Evolutionary conservation across 2,113 vertebrate species (phyloP).

Genomic region (Mandrillus leucophaeus): DNA sequence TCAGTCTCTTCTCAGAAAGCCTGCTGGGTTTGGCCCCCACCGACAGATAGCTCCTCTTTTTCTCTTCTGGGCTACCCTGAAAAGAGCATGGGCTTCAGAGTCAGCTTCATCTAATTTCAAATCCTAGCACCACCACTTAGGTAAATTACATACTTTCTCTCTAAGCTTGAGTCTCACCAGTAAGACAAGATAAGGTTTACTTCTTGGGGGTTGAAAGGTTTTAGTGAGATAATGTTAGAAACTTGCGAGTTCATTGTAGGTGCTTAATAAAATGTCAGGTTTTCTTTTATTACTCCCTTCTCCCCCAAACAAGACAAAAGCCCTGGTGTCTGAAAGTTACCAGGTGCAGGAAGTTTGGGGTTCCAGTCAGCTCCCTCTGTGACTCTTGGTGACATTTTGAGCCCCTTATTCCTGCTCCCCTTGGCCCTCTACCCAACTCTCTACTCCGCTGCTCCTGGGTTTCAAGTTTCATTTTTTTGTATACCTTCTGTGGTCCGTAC

Average conservation of each 20-base stretch:
- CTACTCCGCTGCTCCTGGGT: background rate
- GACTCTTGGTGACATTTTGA: background rate
- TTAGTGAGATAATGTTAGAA: conserved; percentile 36
- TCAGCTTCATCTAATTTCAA: background rate
- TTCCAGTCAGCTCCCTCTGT: background rate
- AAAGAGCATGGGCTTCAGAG: background rate
- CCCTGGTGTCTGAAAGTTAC: conserved; percentile 37
- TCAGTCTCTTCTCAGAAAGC: conserved; percentile 5
- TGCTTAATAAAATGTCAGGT: conserved; percentile 35
- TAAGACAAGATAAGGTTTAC: background rate
- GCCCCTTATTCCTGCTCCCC: background rate
- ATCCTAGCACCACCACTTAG: background rate
- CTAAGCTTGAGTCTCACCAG: background rate
- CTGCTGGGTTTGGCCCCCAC: background rate
- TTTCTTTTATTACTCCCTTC: background rate
- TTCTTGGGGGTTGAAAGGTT: conserved; percentile 34
- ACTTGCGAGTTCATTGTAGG: background rate
- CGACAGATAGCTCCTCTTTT: background rate
- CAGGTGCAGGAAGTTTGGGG: background rate
- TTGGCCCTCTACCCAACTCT: background rate
- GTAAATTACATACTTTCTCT: background rate
- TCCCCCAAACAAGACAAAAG: background rate
- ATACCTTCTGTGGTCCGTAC: background rate
- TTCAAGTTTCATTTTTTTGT: conserved; percentile 33
- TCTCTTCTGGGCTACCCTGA: background rate